These are phyloP conservation scores for Cyclopterus lumpus DNA, from an alignment of 2,797 vertebrate species.

Conservation along the genomic window DNA sequence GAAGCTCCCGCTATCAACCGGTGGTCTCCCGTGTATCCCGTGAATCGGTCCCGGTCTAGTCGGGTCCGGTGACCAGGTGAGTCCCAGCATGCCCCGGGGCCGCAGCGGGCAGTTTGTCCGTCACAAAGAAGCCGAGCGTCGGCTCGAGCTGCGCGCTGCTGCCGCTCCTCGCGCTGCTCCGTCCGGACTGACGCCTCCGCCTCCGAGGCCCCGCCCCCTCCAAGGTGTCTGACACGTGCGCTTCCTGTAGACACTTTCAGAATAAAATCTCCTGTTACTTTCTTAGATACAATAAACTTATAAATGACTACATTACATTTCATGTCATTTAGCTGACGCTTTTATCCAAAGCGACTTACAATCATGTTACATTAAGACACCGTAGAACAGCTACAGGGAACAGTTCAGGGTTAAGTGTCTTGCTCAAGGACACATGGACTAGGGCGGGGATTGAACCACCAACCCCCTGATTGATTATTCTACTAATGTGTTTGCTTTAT, in stretches of 20 bases:
- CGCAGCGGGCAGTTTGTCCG: not conserved
- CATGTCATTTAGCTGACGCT: no score
- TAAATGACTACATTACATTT: not conserved
- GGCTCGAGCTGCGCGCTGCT: rapidly evolving
- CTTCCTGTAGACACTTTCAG: slow-evolving; percentile 13
- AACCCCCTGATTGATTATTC: no score
- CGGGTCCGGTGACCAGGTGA: not conserved
- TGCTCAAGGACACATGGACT: no score
- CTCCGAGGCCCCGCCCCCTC: slow-evolving; percentile 33
- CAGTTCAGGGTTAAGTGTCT: no score
- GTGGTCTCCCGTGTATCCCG: slow-evolving; percentile 5
- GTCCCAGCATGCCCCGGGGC: not conserved
- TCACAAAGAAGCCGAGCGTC: not conserved
- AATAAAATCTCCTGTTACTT: slow-evolving; percentile 24
- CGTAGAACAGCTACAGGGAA: no score
- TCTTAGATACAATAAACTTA: not conserved
- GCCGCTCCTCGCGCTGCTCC: slow-evolving; percentile 1
- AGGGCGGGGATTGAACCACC: no score
- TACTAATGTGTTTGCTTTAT: no score
- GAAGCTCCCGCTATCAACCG: slow-evolving; percentile 16
- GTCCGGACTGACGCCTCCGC: slow-evolving; percentile 12
- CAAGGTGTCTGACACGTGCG: rapidly evolving
- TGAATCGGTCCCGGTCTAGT: not conserved
- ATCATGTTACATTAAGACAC: no score
- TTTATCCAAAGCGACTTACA: no score